Conservation (phyloP, 2,888 invertebrate genomes). For the Eilema griseolum region DNA sequence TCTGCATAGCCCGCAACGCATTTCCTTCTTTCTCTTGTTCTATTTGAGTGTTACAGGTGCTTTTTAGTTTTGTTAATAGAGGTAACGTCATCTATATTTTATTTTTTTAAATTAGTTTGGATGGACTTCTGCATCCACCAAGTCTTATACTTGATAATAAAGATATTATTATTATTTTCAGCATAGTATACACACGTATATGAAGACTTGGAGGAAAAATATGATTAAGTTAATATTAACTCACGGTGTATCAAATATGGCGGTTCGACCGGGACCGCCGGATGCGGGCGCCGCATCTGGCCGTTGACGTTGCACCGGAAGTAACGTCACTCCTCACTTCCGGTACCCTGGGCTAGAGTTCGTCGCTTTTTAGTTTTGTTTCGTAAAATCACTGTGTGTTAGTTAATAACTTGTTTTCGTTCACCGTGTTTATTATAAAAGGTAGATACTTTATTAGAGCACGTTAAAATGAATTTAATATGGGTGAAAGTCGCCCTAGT, state of each 20-base stretch:
- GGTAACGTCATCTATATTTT: too few relatives aligned
- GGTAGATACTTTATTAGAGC: neutral
- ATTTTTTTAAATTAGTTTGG: too few relatives aligned
- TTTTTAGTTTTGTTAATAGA: too few relatives aligned
- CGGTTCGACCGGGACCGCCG: conserved; percentile 50
- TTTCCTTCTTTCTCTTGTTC: too few relatives aligned
- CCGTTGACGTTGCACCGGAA: conserved; percentile 68
- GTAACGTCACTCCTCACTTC: conserved; percentile 58
- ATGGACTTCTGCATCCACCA: too few relatives aligned
- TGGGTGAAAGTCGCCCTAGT: too few relatives aligned
- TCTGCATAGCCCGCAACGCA: too few relatives aligned
- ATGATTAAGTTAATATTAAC: conserved; percentile 20
- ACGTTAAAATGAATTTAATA: too few relatives aligned
- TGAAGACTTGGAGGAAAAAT: neutral
- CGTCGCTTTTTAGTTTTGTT: conserved; percentile 44
- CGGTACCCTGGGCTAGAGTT: conserved; percentile 40
- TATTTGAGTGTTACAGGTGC: too few relatives aligned
- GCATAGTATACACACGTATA: neutral
- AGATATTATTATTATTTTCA: too few relatives aligned
- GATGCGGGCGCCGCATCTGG: conserved; percentile 72
- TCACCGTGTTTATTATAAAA: neutral
- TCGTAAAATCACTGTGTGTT: conserved; percentile 19
- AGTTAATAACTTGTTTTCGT: neutral
- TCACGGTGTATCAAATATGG: conserved; percentile 44
- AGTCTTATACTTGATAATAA: too few relatives aligned